Conservation (phyloP, 2,797 vertebrate genomes). For the Phalloptychus januarius region DNA sequence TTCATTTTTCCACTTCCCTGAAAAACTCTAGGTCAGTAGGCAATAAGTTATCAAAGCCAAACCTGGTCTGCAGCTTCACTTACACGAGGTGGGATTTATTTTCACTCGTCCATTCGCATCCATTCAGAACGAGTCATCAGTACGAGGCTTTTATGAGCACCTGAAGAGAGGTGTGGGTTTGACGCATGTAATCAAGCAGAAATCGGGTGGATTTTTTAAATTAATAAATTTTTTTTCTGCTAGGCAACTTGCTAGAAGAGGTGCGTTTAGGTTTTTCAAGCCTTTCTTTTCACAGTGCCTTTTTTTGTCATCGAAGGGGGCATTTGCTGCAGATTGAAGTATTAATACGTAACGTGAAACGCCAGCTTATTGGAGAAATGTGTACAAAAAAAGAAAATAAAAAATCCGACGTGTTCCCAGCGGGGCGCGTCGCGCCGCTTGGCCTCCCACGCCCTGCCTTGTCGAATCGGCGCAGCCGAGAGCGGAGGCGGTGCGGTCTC, state of each 20-base stretch:
- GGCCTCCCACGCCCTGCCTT: slow-evolving; percentile 52
- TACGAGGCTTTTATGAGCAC: slow-evolving; percentile 36
- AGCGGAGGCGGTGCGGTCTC: slow-evolving; percentile 32
- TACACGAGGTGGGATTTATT: slow-evolving; percentile 46
- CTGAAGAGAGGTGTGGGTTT: slow-evolving; percentile 37
- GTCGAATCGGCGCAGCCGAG: slow-evolving; percentile 36
- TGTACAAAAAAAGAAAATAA: not conserved
- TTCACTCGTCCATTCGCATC: slow-evolving; percentile 32
- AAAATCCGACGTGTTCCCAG: slow-evolving; percentile 5
- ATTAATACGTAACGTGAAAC: slow-evolving; percentile 19
- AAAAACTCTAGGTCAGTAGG: slow-evolving; percentile 74
- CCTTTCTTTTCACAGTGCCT: slow-evolving; percentile 87
- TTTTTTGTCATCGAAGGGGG: slow-evolving; percentile 74
- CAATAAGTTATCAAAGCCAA: slow-evolving; percentile 70
- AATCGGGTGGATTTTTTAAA: not conserved
- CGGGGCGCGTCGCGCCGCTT: slow-evolving; percentile 28
- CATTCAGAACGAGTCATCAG: slow-evolving; percentile 52
- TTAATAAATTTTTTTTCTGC: slow-evolving; percentile 34
- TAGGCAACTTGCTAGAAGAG: slow-evolving; percentile 53
- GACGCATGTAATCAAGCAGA: slow-evolving; percentile 20
- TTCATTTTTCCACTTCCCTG: slow-evolving; percentile 71
- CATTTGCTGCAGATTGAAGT: slow-evolving; percentile 30
- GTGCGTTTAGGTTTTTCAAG: slow-evolving; percentile 55
- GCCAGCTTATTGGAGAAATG: slow-evolving; percentile 10
- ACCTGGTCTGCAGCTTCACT: slow-evolving; percentile 7